phyloP scores from a whole-genome alignment of 2,797 vertebrate genomes.

The Lacerta agilis region DNA sequence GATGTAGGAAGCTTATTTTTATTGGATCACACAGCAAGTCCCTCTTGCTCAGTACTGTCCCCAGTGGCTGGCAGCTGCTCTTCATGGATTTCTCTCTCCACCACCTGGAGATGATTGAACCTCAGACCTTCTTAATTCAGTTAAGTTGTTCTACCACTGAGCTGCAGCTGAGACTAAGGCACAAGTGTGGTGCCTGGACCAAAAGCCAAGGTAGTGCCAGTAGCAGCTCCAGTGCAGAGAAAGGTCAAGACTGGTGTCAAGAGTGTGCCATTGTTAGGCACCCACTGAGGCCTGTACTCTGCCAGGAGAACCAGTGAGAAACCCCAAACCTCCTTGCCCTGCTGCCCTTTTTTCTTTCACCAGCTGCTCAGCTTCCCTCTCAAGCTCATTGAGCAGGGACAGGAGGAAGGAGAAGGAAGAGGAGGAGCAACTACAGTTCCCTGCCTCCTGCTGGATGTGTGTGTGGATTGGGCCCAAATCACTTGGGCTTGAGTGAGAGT shows the following conservation, averaged over 20 bases:
- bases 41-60: too few species aligned
- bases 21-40: too few species aligned
- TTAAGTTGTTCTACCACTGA: too few species aligned
- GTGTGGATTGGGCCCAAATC: background rate
- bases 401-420: background rate
- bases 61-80: too few species aligned
- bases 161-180: too few species aligned
- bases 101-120: too few species aligned
- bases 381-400: background rate
- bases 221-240: background rate
- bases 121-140: too few species aligned
- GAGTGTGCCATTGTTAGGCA: fast-evolving
- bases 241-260: background rate
- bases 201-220: too few species aligned
- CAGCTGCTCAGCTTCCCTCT: background rate
- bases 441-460: background rate
- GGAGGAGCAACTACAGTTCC: background rate
- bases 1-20: too few species aligned
- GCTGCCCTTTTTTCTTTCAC: background rate
- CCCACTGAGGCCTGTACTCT: background rate
- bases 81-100: too few species aligned
- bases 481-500: too few species aligned
- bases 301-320: background rate
- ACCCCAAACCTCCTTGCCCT: background rate
- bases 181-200: too few species aligned